phyloP scores from a whole-genome alignment of 2,113 vertebrate species.

The Hiodon tergisus region DNA sequence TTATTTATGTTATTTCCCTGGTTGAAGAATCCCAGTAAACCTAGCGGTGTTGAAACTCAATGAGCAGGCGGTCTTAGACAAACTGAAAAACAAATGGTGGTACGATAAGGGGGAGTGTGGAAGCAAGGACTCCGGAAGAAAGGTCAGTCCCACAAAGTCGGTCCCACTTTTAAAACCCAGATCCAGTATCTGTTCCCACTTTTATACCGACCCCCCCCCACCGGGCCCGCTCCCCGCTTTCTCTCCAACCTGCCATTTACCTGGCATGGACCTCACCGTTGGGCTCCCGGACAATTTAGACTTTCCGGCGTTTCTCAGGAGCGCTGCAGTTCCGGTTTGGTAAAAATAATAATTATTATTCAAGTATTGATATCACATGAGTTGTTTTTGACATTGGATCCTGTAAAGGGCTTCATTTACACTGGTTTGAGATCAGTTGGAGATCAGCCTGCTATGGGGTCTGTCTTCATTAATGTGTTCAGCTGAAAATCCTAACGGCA shows the following conservation, averaged over 20 bases:
- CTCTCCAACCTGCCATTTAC: constrained; percentile 37
- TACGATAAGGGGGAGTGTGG: constrained; percentile 99
- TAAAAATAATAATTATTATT: no score
- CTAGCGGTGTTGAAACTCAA: constrained; percentile 99
- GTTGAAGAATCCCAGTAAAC: constrained; percentile 98
- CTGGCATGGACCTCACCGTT: not conserved
- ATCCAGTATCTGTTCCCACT: not conserved
- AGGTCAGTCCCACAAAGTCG: constrained; percentile 81
- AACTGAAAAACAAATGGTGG: constrained; percentile 99
- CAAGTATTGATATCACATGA: no score
- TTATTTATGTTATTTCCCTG: constrained; percentile 99
- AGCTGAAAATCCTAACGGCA: no score
- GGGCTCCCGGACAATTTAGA: no score
- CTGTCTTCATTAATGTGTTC: no score
- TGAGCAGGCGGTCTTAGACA: constrained; percentile 99
- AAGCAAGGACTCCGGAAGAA: constrained; percentile 96
- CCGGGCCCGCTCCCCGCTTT: constrained; percentile 5
- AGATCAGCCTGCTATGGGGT: no score
- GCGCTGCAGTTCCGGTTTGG: no score
- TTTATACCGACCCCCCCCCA: not conserved
- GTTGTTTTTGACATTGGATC: no score
- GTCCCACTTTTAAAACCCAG: constrained; percentile 33
- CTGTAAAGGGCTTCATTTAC: no score
- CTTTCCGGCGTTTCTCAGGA: no score
- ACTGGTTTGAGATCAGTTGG: no score